phyloP scores from a whole-genome alignment of 2,797 vertebrate genomes.

The Australoheros facetus region DNA sequence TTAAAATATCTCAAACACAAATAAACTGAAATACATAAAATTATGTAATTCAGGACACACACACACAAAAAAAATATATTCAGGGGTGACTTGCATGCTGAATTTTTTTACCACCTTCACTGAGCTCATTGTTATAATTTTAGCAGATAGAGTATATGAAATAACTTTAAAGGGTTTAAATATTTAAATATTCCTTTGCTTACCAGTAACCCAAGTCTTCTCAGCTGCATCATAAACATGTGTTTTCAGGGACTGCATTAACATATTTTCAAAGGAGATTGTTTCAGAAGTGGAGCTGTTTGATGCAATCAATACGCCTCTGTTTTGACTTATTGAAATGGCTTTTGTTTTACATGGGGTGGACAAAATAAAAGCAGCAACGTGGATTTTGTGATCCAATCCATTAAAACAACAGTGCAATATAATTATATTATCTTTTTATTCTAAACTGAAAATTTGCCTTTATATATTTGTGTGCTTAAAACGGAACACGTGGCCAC shows the following conservation, averaged over 20 bases:
- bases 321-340: constrained; percentile 23
- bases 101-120: constrained; percentile 1
- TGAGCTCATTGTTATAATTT: constrained; percentile 3
- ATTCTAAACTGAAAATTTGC: background rate
- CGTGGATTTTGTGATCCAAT: background rate
- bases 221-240: constrained; percentile 29
- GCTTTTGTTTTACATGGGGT: constrained; percentile 19
- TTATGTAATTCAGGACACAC: background rate
- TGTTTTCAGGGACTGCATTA: constrained; percentile 36
- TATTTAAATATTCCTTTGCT: constrained; percentile 16
- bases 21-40: constrained; percentile 21
- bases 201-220: constrained; percentile 27
- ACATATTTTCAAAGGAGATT: constrained; percentile 48
- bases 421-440: background rate
- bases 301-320: constrained; percentile 41
- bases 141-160: constrained; percentile 26
- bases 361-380: constrained; percentile 22
- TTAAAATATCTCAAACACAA: constrained; percentile 4
- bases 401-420: background rate
- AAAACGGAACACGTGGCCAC: background rate
- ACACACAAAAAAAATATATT: constrained; percentile 14
- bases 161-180: constrained; percentile 31
- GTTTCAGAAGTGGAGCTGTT: constrained; percentile 30
- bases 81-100: constrained; percentile 15
- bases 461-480: background rate